Evolutionary conservation across 1,140 invertebrate species (phyloP).

Genomic region (Globodera ellingtonae): DNA sequence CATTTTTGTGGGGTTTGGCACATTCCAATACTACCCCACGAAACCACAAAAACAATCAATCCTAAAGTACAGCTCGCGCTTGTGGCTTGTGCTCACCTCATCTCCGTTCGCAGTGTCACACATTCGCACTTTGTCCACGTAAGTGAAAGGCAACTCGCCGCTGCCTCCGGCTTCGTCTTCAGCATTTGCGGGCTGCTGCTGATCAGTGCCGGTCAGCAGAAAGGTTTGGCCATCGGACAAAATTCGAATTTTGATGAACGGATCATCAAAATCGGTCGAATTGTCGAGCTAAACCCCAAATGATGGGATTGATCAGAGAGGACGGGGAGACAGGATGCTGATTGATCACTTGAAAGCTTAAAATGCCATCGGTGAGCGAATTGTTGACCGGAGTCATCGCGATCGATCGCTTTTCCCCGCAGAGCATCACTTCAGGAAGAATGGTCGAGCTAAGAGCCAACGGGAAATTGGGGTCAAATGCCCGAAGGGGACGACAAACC

Average conservation of each 20-base stretch:
- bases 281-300: slow-evolving; percentile 30
- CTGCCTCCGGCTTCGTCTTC: background rate
- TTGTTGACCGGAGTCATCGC: slow-evolving; percentile 37
- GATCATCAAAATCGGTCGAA: background rate
- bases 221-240: slow-evolving; percentile 2
- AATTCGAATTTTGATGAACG: slow-evolving; percentile 15
- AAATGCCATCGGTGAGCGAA: slow-evolving; percentile 41
- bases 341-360: slow-evolving; percentile 37
- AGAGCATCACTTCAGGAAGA: slow-evolving; percentile 42
- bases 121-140: slow-evolving; percentile 40
- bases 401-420: slow-evolving; percentile 30
- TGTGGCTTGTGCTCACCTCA: slow-evolving; percentile 13
- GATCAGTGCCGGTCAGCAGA: background rate
- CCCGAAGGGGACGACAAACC: background rate
- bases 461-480: background rate
- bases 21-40: too few relatives aligned
- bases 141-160: slow-evolving; percentile 15
- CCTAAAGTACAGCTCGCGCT: too few relatives aligned
- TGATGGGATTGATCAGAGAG: slow-evolving; percentile 2
- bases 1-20: too few relatives aligned
- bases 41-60: too few relatives aligned
- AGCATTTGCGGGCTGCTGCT: background rate
- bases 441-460: slow-evolving; percentile 23
- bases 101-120: slow-evolving; percentile 49
- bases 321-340: background rate